Evolutionary conservation across 1,140 invertebrate species (phyloP).

Genomic region (Metopolophium dirhodum): DNA sequence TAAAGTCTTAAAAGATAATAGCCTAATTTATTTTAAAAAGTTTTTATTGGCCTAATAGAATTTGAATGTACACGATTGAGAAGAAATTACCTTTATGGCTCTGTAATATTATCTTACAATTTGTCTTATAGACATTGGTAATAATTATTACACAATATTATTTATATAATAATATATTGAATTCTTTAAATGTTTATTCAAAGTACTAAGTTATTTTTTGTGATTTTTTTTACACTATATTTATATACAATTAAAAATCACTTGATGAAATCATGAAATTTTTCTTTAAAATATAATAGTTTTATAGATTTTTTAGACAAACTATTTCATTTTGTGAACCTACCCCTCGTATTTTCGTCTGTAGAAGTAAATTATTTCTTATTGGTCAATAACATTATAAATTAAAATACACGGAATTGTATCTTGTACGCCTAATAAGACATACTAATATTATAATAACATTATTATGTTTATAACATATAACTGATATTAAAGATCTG

Average conservation of each 20-base stretch:
- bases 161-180: not conserved
- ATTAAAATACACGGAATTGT: not conserved
- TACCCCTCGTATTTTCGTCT: not conserved
- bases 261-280: not conserved
- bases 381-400: not conserved
- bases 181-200: not conserved
- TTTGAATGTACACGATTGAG: not conserved
- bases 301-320: not conserved
- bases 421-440: not conserved
- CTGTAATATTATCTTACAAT: not conserved
- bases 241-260: not conserved
- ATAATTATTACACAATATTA: constrained; percentile 6
- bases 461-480: not conserved
- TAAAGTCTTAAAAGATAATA: constrained; percentile 16
- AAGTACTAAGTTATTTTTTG: not conserved
- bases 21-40: not conserved
- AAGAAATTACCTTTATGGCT: not conserved
- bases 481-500: not conserved
- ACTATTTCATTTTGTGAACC: not conserved
- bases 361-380: not conserved
- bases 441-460: not conserved
- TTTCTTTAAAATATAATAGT: not conserved
- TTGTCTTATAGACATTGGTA: not conserved
- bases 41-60: not conserved
- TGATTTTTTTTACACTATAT: too few species aligned